Conservation (phyloP, 2,113 vertebrate species). For the Oreamnos americanus region DNA sequence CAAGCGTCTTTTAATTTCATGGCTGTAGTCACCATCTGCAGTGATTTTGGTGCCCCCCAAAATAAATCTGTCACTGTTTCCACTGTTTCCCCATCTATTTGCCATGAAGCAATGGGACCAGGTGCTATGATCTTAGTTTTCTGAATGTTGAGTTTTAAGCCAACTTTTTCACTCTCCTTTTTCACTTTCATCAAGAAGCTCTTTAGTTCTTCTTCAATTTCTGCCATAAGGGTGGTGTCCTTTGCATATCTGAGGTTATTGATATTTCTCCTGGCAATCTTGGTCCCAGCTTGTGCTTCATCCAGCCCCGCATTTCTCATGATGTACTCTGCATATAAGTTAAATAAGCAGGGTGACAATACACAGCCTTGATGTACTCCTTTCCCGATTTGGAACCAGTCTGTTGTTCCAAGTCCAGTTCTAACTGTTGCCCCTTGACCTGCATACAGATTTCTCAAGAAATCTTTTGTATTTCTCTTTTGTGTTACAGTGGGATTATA, state of each 20-base stretch:
- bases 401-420: background rate
- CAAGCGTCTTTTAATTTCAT: background rate
- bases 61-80: background rate
- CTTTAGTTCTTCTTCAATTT: background rate
- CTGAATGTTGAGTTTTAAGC: background rate
- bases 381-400: background rate
- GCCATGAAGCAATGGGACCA: background rate
- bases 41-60: background rate
- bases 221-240: background rate
- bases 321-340: background rate
- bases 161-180: background rate
- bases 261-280: background rate
- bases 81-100: background rate
- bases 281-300: background rate
- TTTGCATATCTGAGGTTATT: background rate
- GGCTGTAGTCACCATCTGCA: background rate
- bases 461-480: background rate
- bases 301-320: background rate
- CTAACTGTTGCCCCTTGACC: background rate
- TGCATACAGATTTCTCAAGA: background rate
- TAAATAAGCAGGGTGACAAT: background rate
- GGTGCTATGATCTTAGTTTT: background rate
- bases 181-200: background rate
- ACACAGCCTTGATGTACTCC: background rate
- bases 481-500: background rate